These are phyloP conservation scores for Neoniphon sammara DNA, from an alignment of 2,797 vertebrate species.

Conservation along the genomic window DNA sequence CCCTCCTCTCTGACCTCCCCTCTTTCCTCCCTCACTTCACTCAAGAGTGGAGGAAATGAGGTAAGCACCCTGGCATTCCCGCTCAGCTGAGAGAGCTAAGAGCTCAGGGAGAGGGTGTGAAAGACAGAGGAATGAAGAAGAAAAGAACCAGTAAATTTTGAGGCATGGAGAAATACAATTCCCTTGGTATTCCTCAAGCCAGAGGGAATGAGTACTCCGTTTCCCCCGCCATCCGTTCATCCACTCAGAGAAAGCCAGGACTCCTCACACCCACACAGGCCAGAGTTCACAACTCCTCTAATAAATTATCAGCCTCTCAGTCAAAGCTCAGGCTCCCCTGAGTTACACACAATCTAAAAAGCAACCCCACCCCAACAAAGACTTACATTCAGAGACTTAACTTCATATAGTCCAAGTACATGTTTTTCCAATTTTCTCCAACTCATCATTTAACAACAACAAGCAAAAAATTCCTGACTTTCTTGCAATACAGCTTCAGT, in stretches of 20 bases:
- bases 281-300: neutral
- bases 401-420: neutral
- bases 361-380: neutral
- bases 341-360: neutral
- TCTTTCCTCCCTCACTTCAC: slow-evolving; percentile 53
- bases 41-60: slow-evolving; percentile 71
- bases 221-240: neutral
- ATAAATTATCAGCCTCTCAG: neutral
- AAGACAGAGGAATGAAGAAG: slow-evolving; percentile 24
- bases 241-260: neutral
- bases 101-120: slow-evolving; percentile 54
- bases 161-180: slow-evolving; percentile 12
- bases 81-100: slow-evolving; percentile 67
- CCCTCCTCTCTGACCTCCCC: slow-evolving; percentile 47
- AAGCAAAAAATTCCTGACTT: neutral
- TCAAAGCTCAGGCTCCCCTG: neutral
- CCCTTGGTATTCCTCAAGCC: neutral
- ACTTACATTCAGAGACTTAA: neutral
- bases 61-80: slow-evolving; percentile 76
- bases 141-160: slow-evolving; percentile 23
- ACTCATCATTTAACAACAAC: neutral
- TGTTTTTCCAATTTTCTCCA: neutral
- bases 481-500: neutral
- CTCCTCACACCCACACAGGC: slow-evolving; percentile 10
- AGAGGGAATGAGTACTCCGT: neutral